phyloP scores from a whole-genome alignment of 2,113 vertebrate species.

The Ciconia boyciana region DNA sequence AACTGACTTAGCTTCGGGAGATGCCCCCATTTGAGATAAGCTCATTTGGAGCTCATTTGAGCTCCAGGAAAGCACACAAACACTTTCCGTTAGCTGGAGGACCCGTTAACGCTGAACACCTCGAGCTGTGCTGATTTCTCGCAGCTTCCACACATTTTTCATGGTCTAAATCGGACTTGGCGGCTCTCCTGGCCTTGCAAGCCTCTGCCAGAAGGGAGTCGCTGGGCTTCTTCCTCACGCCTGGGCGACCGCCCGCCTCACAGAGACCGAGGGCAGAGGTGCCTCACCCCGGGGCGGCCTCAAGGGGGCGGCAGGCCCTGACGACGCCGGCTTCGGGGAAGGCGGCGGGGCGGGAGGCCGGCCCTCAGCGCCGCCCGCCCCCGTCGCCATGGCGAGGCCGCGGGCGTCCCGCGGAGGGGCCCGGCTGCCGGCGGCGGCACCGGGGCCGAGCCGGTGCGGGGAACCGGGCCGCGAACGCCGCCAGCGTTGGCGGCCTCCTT shows the following conservation, averaged over 20 bases:
- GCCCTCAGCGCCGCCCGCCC: background rate
- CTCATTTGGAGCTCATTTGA: background rate
- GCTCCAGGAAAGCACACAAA: background rate
- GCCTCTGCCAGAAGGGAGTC: background rate
- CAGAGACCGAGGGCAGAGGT: fast-evolving
- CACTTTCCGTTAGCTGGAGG: background rate
- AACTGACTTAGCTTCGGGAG: background rate
- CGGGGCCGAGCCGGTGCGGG: too few species aligned
- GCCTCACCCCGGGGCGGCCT: background rate
- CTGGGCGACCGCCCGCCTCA: background rate
- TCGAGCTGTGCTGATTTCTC: fast-evolving
- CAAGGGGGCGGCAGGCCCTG: background rate
- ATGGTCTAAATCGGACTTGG: fast-evolving
- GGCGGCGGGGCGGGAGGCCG: background rate
- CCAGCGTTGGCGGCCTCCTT: background rate
- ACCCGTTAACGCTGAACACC: background rate
- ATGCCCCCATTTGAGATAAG: background rate
- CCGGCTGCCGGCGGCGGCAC: too few species aligned
- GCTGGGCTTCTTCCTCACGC: fast-evolving
- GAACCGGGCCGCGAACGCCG: background rate
- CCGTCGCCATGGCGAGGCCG: constrained; percentile 55
- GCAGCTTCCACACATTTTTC: fast-evolving
- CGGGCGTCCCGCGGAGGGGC: background rate
- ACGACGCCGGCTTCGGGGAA: too few species aligned
- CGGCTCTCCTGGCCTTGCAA: fast-evolving